Conservation (phyloP, 2,113 vertebrate genomes). For the Bos taurus region DNA sequence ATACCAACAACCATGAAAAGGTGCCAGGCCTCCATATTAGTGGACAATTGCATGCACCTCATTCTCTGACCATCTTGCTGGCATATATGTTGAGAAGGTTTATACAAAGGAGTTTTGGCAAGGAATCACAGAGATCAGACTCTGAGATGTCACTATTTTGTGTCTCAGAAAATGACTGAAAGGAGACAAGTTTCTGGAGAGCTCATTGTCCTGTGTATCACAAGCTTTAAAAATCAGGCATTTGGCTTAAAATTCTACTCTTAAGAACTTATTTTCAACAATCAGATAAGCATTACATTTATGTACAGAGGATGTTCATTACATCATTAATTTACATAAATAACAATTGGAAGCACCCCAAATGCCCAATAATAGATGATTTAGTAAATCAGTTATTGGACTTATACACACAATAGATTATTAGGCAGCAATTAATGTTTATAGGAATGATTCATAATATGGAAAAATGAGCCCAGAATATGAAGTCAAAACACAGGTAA, state of each 20-base stretch:
- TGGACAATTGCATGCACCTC: not conserved
- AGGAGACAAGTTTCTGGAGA: not conserved
- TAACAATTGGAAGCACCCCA: not conserved
- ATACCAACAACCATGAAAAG: not conserved
- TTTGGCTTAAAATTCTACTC: not conserved
- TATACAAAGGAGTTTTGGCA: not conserved
- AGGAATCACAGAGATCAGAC: not conserved
- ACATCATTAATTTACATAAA: not conserved
- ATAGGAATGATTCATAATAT: not conserved
- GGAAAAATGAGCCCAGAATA: not conserved
- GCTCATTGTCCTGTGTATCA: not conserved
- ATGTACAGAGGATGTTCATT: not conserved
- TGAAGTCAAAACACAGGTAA: not conserved
- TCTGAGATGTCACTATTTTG: not conserved
- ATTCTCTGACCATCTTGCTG: not conserved
- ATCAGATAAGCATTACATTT: slow-evolving; percentile 5
- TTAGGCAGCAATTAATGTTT: not conserved
- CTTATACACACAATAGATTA: not conserved
- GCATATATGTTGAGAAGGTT: not conserved
- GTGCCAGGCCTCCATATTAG: not conserved
- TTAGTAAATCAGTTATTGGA: slow-evolving; percentile 11
- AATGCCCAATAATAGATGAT: not conserved
- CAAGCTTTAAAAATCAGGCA: not conserved
- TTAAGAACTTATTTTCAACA: not conserved
- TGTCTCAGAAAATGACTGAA: not conserved